Evolutionary conservation across 2,113 vertebrate genomes (phyloP), one percentile per base, ranked within the genome.

Genomic region (Phaetusa simplex): DNA sequence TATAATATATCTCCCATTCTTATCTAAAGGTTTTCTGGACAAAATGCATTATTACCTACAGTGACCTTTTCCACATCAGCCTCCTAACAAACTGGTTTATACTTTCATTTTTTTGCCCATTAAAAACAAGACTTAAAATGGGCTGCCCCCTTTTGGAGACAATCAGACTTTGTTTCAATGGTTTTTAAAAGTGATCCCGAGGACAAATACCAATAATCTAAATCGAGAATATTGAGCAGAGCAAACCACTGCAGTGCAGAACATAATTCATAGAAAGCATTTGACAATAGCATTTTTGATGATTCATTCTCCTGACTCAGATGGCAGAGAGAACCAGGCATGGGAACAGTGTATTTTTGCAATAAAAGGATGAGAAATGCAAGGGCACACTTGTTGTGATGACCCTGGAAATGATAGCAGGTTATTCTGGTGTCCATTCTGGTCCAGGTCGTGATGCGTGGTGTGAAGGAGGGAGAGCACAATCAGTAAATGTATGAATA

Each of bases 261-360:
- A 79, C 88, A 92, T 96, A 96, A 95, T 97, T 97, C 94, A 95
- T 93, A 95, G 96, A 96, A 97, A 97, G 95, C 88, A 73, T 95
- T 73, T 94, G 96, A 97, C 93, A 96, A 59, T 84, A 95, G 61
- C 82, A 70, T 97, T 97, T 96, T 95, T 97, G 96, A 95, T 97
- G 97, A 96, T 82, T 95, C 96, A 97, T 97, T 97, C 95, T 96
- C 59, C 65, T 97, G 90, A 92, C 67, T 96, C 88, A 91, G 80
- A 76, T 82, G 82, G 70, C 29, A 90, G 80, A 93, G 78, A 80
- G 95, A 96, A 87, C 62, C 36, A 69, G 85, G 77, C 93, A 92
- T 77, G 72, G 67, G 47, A 95, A 26, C 50, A 52, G 36, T 86
- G 42, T 88, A 61, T 88, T 88, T 91, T 82, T 96, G 84, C 78